Evolutionary conservation across 2,797 vertebrate genomes (phyloP).

Genomic region (Malurus leucopterus): DNA sequence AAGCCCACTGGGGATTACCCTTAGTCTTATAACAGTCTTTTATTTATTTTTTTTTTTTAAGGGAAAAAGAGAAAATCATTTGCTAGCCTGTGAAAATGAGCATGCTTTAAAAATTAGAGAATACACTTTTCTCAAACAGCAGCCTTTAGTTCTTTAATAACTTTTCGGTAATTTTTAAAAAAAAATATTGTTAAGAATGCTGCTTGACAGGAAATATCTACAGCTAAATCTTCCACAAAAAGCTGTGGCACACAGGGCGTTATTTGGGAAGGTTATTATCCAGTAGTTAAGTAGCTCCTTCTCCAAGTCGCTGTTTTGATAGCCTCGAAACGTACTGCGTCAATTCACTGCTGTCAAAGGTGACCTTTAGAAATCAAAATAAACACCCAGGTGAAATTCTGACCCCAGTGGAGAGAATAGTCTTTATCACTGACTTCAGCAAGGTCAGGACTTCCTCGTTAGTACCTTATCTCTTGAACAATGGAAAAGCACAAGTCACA

Average conservation of each 20-base stretch:
- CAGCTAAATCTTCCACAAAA: neutral
- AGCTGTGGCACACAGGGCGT: neutral
- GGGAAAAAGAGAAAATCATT: constrained; percentile 26
- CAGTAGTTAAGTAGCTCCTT: neutral
- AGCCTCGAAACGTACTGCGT: constrained; percentile 18
- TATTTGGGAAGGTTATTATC: constrained; percentile 17
- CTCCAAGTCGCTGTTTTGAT: constrained; percentile 39
- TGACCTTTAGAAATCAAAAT: constrained; percentile 7
- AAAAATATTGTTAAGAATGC: neutral
- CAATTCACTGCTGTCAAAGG: neutral
- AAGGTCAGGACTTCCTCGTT: constrained; percentile 25
- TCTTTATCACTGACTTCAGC: constrained; percentile 3
- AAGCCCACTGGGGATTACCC: constrained; percentile 58
- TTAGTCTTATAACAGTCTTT: constrained; percentile 39
- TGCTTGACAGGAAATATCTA: constrained; percentile 8
- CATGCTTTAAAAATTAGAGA: neutral
- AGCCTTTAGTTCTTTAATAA: neutral
- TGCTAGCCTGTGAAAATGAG: constrained; percentile 21
- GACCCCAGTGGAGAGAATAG: neutral
- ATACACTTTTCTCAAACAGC: neutral
- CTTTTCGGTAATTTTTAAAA: neutral
- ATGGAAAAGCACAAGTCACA: neutral
- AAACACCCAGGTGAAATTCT: constrained; percentile 45
- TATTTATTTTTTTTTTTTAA: neutral
- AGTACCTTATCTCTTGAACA: neutral